A percentile compares a stretch with the other conserved stretches of the same genome.
Evolutionary conservation across 2,797 vertebrate genomes (phyloP).

Genomic region (Sebastes iracundus): DNA sequence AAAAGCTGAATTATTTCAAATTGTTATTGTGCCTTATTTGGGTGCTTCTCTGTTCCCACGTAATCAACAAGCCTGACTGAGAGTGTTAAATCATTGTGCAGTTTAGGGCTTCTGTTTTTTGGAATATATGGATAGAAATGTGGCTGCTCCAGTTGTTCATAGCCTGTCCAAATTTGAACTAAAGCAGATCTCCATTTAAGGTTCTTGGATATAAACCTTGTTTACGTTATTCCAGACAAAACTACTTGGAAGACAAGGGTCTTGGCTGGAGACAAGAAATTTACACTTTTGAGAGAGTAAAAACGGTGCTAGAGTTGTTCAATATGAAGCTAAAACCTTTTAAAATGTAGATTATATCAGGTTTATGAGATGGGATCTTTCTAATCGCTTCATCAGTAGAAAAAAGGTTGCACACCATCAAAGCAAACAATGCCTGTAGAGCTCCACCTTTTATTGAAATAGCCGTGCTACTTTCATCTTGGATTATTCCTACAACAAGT

Average conservation of each 20-base stretch:
- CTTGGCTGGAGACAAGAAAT: background rate
- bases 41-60: background rate
- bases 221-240: background rate
- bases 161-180: background rate
- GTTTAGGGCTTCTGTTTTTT: background rate
- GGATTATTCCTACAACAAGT: background rate
- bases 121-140: background rate
- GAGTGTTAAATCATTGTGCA: background rate
- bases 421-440: background rate
- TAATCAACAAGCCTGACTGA: background rate
- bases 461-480: background rate
- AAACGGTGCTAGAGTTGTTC: background rate
- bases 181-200: slow-evolving; percentile 6
- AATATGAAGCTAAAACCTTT: background rate
- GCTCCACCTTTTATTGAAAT: background rate
- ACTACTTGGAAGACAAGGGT: background rate
- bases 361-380: background rate
- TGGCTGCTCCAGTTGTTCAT: background rate
- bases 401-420: background rate
- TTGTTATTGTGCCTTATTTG: background rate
- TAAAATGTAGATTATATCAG: background rate
- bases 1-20: background rate
- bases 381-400: background rate
- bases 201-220: background rate
- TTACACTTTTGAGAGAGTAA: background rate